These are phyloP conservation scores for Morone chrysops DNA, from an alignment of 2,113 vertebrate species.

Conservation along the genomic window DNA sequence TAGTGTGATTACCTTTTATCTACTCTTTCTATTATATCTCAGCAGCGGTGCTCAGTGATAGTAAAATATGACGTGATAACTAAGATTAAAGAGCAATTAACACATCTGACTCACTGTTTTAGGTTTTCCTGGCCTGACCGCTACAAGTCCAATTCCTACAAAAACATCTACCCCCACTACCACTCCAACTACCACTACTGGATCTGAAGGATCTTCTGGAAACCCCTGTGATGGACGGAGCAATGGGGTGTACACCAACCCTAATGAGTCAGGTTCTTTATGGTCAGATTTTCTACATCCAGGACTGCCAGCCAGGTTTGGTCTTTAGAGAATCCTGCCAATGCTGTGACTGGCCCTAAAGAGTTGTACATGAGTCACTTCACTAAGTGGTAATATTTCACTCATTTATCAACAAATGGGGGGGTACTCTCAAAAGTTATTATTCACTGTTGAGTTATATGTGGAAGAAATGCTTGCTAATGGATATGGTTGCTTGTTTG, in stretches of 20 bases:
- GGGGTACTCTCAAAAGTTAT: background rate
- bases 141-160: background rate
- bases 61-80: no score
- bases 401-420: background rate
- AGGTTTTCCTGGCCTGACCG: background rate
- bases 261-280: background rate
- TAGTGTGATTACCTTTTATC: background rate
- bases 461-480: no score
- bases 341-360: conserved; percentile 64
- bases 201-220: no score
- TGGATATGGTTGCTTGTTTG: no score
- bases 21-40: no score
- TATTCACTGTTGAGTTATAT: background rate
- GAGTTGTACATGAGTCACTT: background rate
- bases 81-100: background rate
- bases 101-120: background rate
- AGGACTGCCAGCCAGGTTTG: background rate
- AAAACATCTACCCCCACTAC: background rate
- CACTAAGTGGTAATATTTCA: background rate
- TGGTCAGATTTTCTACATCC: background rate
- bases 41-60: no score
- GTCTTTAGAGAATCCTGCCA: conserved; percentile 33
- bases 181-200: accelerated
- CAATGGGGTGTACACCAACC: conserved; percentile 33
- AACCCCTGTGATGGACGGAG: background rate